Evolutionary conservation across 2,113 vertebrate species (phyloP).

Genomic region (Acanthisitta chloris): DNA sequence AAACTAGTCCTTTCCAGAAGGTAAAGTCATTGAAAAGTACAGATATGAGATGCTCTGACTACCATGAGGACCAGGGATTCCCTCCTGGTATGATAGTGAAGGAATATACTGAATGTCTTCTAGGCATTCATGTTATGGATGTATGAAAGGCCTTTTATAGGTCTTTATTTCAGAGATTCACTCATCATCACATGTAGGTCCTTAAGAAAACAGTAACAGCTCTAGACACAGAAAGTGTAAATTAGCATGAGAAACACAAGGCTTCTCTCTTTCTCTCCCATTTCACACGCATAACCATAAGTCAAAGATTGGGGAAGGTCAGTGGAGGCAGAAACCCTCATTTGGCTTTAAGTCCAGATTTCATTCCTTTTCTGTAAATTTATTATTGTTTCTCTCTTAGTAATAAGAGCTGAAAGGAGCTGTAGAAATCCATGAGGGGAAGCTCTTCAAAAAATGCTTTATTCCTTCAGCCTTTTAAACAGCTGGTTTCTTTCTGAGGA

Average conservation of each 20-base stretch:
- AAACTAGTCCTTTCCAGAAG: neutral
- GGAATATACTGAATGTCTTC: neutral
- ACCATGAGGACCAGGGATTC: neutral
- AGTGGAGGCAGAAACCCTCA: neutral
- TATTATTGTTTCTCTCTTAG: neutral
- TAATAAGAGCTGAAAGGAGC: neutral
- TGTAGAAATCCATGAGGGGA: neutral
- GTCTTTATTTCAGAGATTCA: neutral
- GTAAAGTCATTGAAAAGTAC: neutral
- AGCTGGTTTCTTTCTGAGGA: slow-evolving; percentile 48
- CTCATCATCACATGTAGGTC: neutral
- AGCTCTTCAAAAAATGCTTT: slow-evolving; percentile 15
- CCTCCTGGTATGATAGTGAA: neutral
- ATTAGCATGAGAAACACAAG: neutral
- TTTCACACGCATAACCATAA: neutral
- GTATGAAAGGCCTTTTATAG: neutral
- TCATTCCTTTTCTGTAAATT: slow-evolving; percentile 11
- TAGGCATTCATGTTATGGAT: neutral
- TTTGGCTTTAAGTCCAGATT: neutral
- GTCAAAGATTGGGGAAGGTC: neutral
- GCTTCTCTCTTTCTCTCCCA: neutral
- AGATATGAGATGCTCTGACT: neutral
- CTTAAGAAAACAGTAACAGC: neutral
- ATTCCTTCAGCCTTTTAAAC: slow-evolving; percentile 25
- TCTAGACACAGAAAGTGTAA: neutral